Base-by-base conservation (phyloP, 2,797 vertebrate genomes). In the Glossophaga mutica region DNA sequence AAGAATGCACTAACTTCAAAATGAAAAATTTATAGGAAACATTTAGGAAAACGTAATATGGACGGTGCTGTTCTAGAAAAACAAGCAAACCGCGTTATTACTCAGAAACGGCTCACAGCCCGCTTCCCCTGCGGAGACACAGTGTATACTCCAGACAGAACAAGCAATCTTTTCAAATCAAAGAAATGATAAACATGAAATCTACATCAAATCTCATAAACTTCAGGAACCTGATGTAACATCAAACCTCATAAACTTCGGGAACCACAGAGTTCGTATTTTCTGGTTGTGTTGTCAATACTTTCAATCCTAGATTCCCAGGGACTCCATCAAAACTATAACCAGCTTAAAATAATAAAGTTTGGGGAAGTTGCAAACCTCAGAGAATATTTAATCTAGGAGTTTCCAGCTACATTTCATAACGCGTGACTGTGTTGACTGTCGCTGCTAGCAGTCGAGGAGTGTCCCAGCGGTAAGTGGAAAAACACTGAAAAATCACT, bases 171-270 rank as follows among this genome's bases (percentile, higher is more conserved):
- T 86, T 88, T 70, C 90, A 92, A 95, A 78, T 26, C 87, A 76
- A 92, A 82, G 26, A 91, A 90, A 42, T 44, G 59, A 79, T 71
- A 91, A 37, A 76, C 18, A 79, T 24, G 55, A 92, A 96, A 90
- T 87, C 77, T 52, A 88, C 90, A 95, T 68, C 50, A 74, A 67
- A 95, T 90, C 34, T 57, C 87, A 76, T 71, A 90, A 94, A 82
- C 65, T 70, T 85, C 44, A 15, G 34, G 79, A 89, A 78, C 14
- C 21, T 39, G 39, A 39, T 39, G 39, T 39, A 39, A 88, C 90
- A 95, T 68, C 50, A 78, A 71, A 95, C 88, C 34, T 57, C 87
- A 76, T 71, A 90, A 94, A 82, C 65, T 70, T 85, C 44, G 18
- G 34, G 79, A 89, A 82, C 14, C 21, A 65, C 8, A 26, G 29